Evolutionary conservation across 1,140 invertebrate species (phyloP).

Genomic region (Orius insidiosus): DNA sequence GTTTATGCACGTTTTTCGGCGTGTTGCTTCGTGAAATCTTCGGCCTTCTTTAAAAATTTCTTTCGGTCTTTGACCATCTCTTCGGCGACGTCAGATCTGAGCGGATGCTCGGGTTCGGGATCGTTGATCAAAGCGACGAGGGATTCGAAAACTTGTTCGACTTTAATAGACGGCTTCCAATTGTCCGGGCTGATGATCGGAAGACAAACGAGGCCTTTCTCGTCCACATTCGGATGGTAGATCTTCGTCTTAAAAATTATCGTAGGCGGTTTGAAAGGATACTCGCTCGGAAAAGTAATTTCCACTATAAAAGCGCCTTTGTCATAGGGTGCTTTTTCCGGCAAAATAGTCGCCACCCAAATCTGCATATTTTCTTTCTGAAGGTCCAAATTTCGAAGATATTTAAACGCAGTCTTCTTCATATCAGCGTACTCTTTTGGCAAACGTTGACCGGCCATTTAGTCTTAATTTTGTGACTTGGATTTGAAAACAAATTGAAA

Average conservation of each 20-base stretch:
- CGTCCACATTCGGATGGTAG: constrained; percentile 99
- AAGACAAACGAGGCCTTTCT: constrained; percentile 94
- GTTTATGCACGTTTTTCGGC: constrained; percentile 77
- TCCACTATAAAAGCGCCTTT: constrained; percentile 65
- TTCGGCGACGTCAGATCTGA: constrained; percentile 89
- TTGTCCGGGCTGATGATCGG: constrained; percentile 95
- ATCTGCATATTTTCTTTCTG: neutral
- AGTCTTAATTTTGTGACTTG: too few relatives aligned
- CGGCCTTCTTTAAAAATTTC: constrained; percentile 96
- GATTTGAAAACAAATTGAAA: too few relatives aligned
- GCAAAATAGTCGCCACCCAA: constrained; percentile 1
- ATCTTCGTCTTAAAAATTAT: constrained; percentile 98
- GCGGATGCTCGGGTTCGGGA: constrained; percentile 93
- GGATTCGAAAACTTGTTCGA: constrained; percentile 95
- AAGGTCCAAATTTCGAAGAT: neutral
- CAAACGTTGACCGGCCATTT: neutral
- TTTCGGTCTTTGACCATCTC: constrained; percentile 91
- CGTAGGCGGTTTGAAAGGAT: constrained; percentile 99
- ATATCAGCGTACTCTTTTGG: constrained; percentile 4
- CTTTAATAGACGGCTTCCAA: constrained; percentile 99
- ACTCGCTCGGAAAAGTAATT: constrained; percentile 96
- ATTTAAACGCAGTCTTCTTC: neutral
- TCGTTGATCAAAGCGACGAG: constrained; percentile 91
- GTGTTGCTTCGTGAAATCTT: constrained; percentile 95
- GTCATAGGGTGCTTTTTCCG: constrained; percentile 1